Evolutionary conservation across 1,140 invertebrate species (phyloP), one percentile per base, ranked within the genome.

Genomic region (Diachasma alloeum): DNA sequence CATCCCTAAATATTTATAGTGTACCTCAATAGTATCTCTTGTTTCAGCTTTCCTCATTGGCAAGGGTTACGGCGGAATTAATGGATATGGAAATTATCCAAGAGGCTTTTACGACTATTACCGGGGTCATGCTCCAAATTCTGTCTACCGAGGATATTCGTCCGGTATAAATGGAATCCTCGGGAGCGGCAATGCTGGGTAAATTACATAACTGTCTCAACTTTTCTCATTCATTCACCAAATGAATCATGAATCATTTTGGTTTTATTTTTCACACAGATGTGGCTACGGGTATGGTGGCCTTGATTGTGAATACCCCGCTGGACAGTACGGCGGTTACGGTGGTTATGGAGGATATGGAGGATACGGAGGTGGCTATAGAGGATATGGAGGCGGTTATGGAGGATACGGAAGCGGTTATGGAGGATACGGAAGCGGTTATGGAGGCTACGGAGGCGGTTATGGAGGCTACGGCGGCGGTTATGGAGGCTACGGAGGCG

Each of bases 21-120:
- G 36, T 37, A 5, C 36, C 9, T 42, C 39, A 42, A 42, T 42
- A 13, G 1, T 9, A 31, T 31, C 39, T 46, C 71, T 77, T 31
- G 11, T 83, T 81, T 17, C 78, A 85, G 84, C 78, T 6, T 84
- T 85, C 44, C 78, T 82, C 42, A 24, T 84, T 36, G 72, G 59
- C 24, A 81, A 82, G 68, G 83, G 79, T 56, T 73, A 79, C 69
- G 78, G 77, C 11, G 66, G 37, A 22, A 76, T 78, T 19, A 82
- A 82, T 15, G 78, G 79, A 6, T 83, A 83, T 46, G 82, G 82
- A 24, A 74, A 36, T 73, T 79, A 81, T 26, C 80, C 80, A n/a
- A 19, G 77, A 17, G 79, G 81, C 0, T 24, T 75, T 80, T 84
- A 85, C 68, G 53, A 76, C 72, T 71, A 67, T 46, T 42, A 85